Base-by-base conservation (phyloP, 1,140 invertebrate genomes). In the Calycopis cecrops region DNA sequence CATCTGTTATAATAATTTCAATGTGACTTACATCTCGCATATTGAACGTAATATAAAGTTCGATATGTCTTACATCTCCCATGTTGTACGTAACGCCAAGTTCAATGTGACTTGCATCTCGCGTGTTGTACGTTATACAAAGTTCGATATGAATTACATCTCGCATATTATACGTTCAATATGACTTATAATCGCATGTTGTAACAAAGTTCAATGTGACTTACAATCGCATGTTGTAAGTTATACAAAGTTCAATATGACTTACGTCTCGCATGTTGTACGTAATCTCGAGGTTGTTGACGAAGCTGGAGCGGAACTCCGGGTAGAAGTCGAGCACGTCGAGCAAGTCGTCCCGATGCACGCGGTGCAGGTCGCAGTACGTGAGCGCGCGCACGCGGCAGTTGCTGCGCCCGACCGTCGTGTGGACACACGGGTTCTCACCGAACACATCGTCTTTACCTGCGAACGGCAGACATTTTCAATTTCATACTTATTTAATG, bases 381-480 rank as follows among this genome's bases (percentile, higher is more conserved):
- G 98, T 99, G 63, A 99, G 90, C n/a, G 98, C 98, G 71, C 98
- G 91, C n/a, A 99, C 97, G 78, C 98, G 97, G 85, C 96, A 99
- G 65, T 96, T 97, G 38, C 97, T 98, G 79, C 99, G 99, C 14
- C 98, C 98, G 52, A 99, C 94, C 6, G 97, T 98, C 21, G 92
- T 79, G 87, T 99, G 93, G 61, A 95, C 91, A 81, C 97, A 98
- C 4, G 98, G 97, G 89, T 99, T 99, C 83, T 99, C 98, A 7
- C 98, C 98, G 84, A 99, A 99, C 73, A 99, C 97, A 85, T 99
- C 98, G 76, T 98, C 97, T 88, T 99, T 99, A 44, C 96, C 96
- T 96, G 81, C 6, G 83, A 75, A 35, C 17, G n/a, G 0, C 17
- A 37, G 11, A 44, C 21, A 55, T 28, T 28, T 28, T 28, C 2